Conservation (phyloP, 2,797 vertebrate genomes). For the Myripristis murdjan region DNA sequence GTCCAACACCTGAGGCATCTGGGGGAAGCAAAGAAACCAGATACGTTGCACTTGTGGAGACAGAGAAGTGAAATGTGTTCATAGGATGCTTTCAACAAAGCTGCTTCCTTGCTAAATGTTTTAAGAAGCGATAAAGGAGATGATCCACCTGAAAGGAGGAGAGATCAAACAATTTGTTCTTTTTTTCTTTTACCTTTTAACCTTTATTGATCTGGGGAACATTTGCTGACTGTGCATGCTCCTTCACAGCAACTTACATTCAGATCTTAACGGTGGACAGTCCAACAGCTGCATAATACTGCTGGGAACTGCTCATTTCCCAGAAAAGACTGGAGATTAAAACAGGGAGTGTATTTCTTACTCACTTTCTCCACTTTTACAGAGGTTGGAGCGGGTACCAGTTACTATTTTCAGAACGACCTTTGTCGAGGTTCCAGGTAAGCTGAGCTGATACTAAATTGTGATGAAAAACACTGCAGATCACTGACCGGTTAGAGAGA, state of each 20-base stretch:
- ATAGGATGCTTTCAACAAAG: background rate
- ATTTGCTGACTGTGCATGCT: background rate
- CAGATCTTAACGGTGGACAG: background rate
- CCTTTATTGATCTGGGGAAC: background rate
- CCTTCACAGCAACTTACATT: constrained; percentile 13
- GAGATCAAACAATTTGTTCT: constrained; percentile 1
- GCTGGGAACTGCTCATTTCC: background rate
- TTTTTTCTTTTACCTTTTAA: constrained; percentile 22
- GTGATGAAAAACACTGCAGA: too few species aligned
- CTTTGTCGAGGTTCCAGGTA: too few species aligned
- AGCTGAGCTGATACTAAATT: too few species aligned
- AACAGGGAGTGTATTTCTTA: background rate
- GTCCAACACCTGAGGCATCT: constrained; percentile 94
- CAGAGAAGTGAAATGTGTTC: background rate
- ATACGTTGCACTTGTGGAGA: background rate
- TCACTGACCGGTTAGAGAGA: too few species aligned
- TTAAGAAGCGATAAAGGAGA: background rate
- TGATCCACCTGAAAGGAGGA: constrained; percentile 3
- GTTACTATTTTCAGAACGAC: too few species aligned
- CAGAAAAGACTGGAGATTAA: constrained; percentile 11
- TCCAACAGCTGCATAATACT: background rate
- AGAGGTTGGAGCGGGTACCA: background rate
- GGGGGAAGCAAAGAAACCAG: constrained; percentile 52
- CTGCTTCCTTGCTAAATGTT: background rate
- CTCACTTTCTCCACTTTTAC: background rate